Percentiles rank a stretch among this genome's conserved stretches.
These are phyloP conservation scores for Dasyurus viverrinus DNA, from an alignment of 2,113 vertebrate species.

Conservation along the genomic window DNA sequence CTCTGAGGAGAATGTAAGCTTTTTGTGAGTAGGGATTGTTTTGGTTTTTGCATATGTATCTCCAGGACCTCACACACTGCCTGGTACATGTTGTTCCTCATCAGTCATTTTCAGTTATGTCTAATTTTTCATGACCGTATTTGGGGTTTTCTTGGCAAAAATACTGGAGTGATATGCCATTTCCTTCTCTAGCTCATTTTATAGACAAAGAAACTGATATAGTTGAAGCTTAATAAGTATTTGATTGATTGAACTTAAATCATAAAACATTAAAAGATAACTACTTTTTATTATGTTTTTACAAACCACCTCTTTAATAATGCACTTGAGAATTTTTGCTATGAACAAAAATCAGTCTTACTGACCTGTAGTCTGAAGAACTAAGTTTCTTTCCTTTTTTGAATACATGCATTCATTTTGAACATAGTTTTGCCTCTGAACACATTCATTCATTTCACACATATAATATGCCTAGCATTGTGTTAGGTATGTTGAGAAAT, in stretches of 20 bases:
- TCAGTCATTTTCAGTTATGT: not conserved
- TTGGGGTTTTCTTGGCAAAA: not conserved
- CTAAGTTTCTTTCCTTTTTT: not conserved
- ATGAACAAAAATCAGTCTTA: not conserved
- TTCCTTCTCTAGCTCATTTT: not conserved
- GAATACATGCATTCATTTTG: not conserved
- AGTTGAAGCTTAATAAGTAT: not conserved
- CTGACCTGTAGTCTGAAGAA: not conserved
- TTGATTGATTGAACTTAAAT: not conserved
- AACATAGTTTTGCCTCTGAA: not conserved
- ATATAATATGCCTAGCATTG: not conserved
- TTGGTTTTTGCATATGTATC: not conserved
- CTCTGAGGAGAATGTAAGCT: not conserved
- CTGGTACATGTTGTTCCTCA: not conserved
- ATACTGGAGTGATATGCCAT: not conserved
- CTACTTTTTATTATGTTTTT: not conserved
- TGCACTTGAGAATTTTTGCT: not conserved
- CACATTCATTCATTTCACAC: not conserved
- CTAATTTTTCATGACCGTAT: not conserved
- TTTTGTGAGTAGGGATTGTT: not conserved
- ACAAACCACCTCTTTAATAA: not conserved
- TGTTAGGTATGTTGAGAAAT: not conserved
- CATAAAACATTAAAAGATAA: not conserved
- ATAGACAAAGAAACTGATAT: not conserved
- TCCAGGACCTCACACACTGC: not conserved